Evolutionary conservation across 2,797 vertebrate species (phyloP).

Genomic region (Aplochiton taeniatus): DNA sequence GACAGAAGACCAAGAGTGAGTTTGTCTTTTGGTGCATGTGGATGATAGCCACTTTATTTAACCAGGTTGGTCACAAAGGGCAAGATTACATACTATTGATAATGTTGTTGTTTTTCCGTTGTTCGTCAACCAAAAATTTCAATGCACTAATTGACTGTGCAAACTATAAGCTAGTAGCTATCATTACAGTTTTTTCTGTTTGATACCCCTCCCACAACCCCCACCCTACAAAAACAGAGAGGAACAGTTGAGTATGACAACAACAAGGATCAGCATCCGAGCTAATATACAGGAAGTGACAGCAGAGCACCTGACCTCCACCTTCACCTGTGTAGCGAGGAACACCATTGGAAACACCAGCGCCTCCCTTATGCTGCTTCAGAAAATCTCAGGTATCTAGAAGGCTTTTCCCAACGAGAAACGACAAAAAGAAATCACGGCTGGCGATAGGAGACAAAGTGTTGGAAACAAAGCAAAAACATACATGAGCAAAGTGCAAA

Average conservation of each 20-base stretch:
- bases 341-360: conserved; percentile 75
- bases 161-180: too few relatives aligned
- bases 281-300: conserved; percentile 72
- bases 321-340: conserved; percentile 78
- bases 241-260: rapidly evolving
- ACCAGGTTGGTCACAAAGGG: too few relatives aligned
- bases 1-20: conserved; percentile 8
- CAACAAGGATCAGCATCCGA: background rate
- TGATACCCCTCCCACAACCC: too few relatives aligned
- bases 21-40: conserved; percentile 32
- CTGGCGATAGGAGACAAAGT: too few relatives aligned
- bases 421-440: too few relatives aligned
- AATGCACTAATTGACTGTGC: too few relatives aligned
- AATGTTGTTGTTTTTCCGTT: too few relatives aligned
- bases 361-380: conserved; percentile 67
- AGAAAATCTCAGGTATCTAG: conserved; percentile 73
- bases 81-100: background rate
- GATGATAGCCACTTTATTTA: conserved; percentile 1
- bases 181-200: too few relatives aligned
- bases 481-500: too few relatives aligned
- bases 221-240: conserved; percentile 14
- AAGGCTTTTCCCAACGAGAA: too few relatives aligned
- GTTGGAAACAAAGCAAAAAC: too few relatives aligned
- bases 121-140: too few relatives aligned
- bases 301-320: conserved; percentile 65